Conservation (phyloP, 1,140 invertebrate species). For the Polyergus mexicanus region DNA sequence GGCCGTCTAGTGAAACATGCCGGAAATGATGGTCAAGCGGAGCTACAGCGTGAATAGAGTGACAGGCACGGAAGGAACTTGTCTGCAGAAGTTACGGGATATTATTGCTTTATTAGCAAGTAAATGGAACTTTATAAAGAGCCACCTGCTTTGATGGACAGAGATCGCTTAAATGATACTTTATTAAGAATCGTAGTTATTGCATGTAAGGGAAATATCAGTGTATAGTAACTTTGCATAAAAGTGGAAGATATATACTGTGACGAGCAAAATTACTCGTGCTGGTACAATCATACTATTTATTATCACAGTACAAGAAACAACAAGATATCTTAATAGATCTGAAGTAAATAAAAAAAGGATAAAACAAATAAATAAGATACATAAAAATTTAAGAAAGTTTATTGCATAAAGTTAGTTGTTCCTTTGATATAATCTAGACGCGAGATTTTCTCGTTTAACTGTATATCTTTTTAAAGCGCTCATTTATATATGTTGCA, state of each 20-base stretch:
- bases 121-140: conserved; percentile 43
- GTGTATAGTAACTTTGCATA: not conserved
- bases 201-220: not conserved
- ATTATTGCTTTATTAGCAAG: conserved; percentile 57
- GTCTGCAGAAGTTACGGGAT: conserved; percentile 49
- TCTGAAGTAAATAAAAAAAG: not conserved
- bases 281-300: not conserved
- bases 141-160: not conserved
- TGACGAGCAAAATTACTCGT: not conserved
- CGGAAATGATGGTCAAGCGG: conserved; percentile 62
- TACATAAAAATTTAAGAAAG: not conserved
- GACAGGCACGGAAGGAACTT: conserved; percentile 53
- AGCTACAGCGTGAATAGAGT: conserved; percentile 33
- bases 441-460: no score
- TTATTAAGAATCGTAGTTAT: conserved; percentile 17
- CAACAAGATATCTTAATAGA: not conserved
- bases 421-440: not conserved
- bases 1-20: conserved; percentile 34
- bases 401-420: not conserved
- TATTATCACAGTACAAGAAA: not conserved
- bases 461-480: no score
- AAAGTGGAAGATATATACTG: not conserved
- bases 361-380: not conserved
- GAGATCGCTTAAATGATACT: conserved; percentile 22
- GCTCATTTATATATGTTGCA: not conserved